A percentile compares a stretch with the other conserved stretches of the same genome.
These are phyloP conservation scores for Rapana venosa DNA, from an alignment of 2,888 invertebrate species.

Conservation along the genomic window DNA sequence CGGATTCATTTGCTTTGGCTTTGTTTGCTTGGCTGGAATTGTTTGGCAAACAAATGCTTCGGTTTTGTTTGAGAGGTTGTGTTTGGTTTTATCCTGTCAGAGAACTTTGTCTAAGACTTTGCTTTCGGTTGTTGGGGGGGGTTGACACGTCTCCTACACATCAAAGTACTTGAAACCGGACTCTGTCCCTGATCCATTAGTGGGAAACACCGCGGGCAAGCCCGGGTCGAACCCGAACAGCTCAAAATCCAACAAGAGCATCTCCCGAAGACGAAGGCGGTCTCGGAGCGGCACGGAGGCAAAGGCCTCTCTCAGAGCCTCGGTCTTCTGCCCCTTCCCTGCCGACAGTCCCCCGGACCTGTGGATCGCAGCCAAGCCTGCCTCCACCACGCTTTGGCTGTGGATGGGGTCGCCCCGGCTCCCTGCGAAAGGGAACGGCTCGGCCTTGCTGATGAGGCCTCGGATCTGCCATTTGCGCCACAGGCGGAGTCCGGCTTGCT, in stretches of 20 bases:
- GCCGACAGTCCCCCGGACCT: conserved; percentile 51
- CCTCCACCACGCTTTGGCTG: conserved; percentile 52
- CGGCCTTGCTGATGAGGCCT: conserved; percentile 61
- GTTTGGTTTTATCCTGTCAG: too few relatives aligned
- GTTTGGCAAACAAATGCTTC: too few relatives aligned
- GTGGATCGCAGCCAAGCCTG: conserved; percentile 53
- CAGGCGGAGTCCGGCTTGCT: conserved; percentile 55
- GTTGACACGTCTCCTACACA: neutral
- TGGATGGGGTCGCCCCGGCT: conserved; percentile 47
- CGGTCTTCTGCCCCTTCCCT: conserved; percentile 53
- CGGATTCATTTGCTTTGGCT: too few relatives aligned
- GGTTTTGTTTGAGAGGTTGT: too few relatives aligned
- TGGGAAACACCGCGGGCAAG: neutral
- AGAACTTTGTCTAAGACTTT: too few relatives aligned
- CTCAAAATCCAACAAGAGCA: conserved; percentile 29
- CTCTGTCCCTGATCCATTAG: neutral
- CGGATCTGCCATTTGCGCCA: conserved; percentile 63
- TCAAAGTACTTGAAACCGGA: neutral
- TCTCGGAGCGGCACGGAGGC: neutral
- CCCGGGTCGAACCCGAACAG: conserved; percentile 36
- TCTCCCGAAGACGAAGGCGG: neutral
- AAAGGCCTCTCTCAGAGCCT: conserved; percentile 32
- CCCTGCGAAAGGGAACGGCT: conserved; percentile 55
- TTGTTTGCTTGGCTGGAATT: too few relatives aligned
- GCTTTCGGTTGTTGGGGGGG: too few relatives aligned